Evolutionary conservation across 2,113 vertebrate genomes (phyloP), one percentile per base, ranked within the genome.

Genomic region (Chaenocephalus aceratus): DNA sequence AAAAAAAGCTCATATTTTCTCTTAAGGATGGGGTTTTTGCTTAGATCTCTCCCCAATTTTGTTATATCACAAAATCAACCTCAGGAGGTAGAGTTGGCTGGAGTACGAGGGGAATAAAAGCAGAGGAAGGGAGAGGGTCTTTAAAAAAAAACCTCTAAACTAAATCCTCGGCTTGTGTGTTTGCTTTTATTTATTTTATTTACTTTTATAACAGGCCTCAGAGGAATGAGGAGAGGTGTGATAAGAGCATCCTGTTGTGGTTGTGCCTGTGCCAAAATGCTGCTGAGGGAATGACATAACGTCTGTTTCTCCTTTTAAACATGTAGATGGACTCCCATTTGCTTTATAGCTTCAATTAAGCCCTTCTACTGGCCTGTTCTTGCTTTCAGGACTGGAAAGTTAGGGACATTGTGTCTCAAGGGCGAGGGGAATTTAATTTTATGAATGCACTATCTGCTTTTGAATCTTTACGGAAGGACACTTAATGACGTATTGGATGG

Each of bases 231-330:
- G 26, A 75, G 49, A 82, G 78, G 85, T 84, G 77, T 14, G 77
- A 88, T 92, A 79, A 88, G 79, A 81, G 74, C 83, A 77, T 83
- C 79, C 72, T 86, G 76, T 79, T 76, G 56, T 78, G 77, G 26
- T 63, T 79, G 64, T 67, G 69, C 44, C 11, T 3, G 54, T 14
- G 58, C 88, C 88, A 88, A 75, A 88, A 75, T 58, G 62, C 79
- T 45, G 60, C 82, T 62, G 69, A 79, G 66, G 62, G 75, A 82
- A 80, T 82, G 82, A 87, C 51, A 82, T 90, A 84, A 87, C 72
- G 86, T 79, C 82, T 85, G 77, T 80, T 85, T 75, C 69, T 54
- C 68, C 53, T 70, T 56, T 82, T 70, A 77, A 81, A 68, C 86
- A 30, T 79, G 61, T n/a, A 79, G 82, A n/a, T 77, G 10, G 21